A percentile compares a stretch with the other conserved stretches of the same genome.
phyloP scores from a whole-genome alignment of 2,797 vertebrate genomes.

The Enteromius mattozi region DNA sequence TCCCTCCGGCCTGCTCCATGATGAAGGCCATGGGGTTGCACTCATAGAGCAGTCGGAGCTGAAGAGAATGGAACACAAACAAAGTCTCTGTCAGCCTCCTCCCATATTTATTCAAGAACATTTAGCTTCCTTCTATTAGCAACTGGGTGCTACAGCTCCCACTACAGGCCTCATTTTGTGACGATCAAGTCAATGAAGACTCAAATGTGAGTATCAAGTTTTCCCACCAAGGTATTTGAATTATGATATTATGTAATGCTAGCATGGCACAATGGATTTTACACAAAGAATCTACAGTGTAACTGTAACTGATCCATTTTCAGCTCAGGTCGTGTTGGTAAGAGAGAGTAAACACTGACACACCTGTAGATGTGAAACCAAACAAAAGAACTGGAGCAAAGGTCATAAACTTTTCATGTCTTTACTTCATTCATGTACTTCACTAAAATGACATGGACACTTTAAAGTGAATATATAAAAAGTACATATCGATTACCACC shows the following conservation, averaged over 20 bases:
- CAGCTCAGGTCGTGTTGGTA: not conserved
- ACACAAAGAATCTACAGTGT: not conserved
- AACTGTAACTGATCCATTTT: not conserved
- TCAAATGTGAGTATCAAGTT: not conserved
- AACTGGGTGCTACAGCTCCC: not conserved
- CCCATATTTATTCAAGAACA: not conserved
- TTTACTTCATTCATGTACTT: not conserved
- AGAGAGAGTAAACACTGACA: constrained; percentile 18
- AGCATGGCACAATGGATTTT: not conserved
- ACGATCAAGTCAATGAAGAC: not conserved
- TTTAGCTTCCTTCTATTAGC: not conserved
- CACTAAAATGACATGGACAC: not conserved
- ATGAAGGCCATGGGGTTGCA: constrained; percentile 95
- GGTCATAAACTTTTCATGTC: not conserved
- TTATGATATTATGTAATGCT: not conserved
- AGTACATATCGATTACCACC: not conserved
- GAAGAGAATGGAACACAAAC: constrained; percentile 20
- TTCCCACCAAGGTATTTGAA: not conserved
- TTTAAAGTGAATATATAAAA: not conserved
- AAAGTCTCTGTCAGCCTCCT: not conserved
- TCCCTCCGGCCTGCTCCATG: constrained; percentile 93
- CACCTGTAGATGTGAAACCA: not conserved
- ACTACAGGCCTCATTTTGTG: constrained; percentile 6
- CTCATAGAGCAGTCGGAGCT: constrained; percentile 95
- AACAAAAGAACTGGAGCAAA: constrained; percentile 25